phyloP scores from a whole-genome alignment of 2,888 invertebrate genomes.

The Drosophila mercatorum region DNA sequence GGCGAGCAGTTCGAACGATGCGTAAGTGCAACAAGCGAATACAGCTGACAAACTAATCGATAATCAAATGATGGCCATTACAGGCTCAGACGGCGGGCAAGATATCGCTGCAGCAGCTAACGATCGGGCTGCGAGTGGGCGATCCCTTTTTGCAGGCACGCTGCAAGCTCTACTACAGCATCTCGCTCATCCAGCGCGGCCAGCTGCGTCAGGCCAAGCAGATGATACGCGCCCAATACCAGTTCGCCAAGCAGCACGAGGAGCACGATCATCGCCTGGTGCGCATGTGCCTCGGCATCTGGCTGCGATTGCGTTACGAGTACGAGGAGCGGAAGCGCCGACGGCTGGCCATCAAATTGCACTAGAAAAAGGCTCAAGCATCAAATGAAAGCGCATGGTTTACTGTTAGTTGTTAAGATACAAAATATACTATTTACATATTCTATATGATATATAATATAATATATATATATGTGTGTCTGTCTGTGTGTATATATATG shows the following conservation, averaged over 20 bases:
- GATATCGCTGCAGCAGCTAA: conserved; percentile 93
- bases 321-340: conserved; percentile 59
- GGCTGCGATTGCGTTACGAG: conserved; percentile 89
- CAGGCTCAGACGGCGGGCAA: conserved; percentile 95
- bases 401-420: conserved; percentile 23
- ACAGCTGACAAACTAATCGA: too few species aligned
- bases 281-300: conserved; percentile 94
- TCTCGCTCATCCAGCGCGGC: conserved; percentile 94
- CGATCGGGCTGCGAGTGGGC: conserved; percentile 91
- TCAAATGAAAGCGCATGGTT: conserved; percentile 18
- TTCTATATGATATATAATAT: conserved; percentile 1
- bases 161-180: conserved; percentile 93
- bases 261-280: conserved; percentile 87
- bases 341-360: background rate
- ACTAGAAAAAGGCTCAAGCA: conserved; percentile 3
- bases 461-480: conserved; percentile 18
- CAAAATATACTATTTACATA: conserved; percentile 31
- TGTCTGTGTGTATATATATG: conserved; percentile 25
- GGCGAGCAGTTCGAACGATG: conserved; percentile 93
- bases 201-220: conserved; percentile 87
- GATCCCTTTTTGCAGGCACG: conserved; percentile 93
- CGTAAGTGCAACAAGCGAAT: conserved; percentile 85
- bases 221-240: conserved; percentile 87
- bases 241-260: conserved; percentile 82
- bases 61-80: conserved; percentile 19